Percentiles rank a stretch among this genome's conserved stretches.
Conservation (phyloP, 2,113 vertebrate species). For the Dermatemys mawii region DNA sequence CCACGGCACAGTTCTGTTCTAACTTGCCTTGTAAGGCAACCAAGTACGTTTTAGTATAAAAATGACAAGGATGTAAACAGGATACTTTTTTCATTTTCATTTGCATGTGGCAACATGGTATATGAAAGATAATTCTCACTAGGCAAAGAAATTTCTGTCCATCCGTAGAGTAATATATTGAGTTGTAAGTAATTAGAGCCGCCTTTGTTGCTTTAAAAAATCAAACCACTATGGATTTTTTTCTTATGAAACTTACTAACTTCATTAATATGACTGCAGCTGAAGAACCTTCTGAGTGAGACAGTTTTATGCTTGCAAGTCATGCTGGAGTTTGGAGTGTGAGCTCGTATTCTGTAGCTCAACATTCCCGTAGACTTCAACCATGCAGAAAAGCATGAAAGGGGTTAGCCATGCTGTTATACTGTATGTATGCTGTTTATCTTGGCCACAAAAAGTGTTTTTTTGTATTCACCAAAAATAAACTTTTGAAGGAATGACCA, state of each 20-base stretch:
- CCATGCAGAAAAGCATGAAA: neutral
- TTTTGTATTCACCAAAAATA: conserved; percentile 89
- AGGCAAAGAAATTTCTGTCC: no score
- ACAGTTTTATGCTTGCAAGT: neutral
- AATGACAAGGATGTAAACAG: neutral
- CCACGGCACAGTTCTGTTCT: neutral
- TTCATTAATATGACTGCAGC: neutral
- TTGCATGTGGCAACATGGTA: neutral
- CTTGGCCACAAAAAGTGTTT: conserved; percentile 85
- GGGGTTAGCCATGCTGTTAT: neutral
- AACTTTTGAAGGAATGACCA: conserved; percentile 64
- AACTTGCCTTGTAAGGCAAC: neutral
- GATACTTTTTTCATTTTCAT: neutral
- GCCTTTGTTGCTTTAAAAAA: neutral
- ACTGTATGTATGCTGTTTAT: conserved; percentile 83
- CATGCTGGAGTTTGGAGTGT: neutral
- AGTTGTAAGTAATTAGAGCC: neutral
- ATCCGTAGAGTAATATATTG: neutral
- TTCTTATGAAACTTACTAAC: neutral
- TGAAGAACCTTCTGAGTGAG: neutral
- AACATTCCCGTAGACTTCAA: neutral
- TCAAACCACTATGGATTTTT: neutral
- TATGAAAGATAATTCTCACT: neutral
- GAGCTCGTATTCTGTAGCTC: neutral
- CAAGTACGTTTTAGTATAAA: neutral